Percentiles rank a stretch among this genome's conserved stretches.
Evolutionary conservation across 2,888 invertebrate species (phyloP).

Genomic region (Acleris literana): DNA sequence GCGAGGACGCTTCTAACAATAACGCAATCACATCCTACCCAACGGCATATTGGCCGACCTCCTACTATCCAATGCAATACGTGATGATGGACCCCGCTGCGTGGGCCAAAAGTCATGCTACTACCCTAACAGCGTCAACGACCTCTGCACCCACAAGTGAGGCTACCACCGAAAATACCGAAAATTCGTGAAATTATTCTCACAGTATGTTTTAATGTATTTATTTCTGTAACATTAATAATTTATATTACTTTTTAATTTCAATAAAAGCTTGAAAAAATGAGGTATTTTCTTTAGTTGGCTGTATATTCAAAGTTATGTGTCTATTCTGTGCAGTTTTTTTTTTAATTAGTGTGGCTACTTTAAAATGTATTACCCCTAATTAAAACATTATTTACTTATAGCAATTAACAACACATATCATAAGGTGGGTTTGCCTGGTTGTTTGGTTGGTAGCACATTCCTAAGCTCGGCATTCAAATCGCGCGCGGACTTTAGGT

Average conservation of each 20-base stretch:
- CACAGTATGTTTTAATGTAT: slow-evolving; percentile 18
- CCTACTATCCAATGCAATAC: slow-evolving; percentile 68
- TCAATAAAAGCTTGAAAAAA: slow-evolving; percentile 19
- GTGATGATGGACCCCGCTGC: slow-evolving; percentile 68
- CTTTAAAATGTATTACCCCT: not conserved
- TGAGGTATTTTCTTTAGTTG: not conserved
- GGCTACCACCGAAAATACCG: slow-evolving; percentile 13
- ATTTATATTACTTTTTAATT: slow-evolving; percentile 29
- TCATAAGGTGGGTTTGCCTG: too few relatives aligned
- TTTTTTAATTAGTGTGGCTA: not conserved
- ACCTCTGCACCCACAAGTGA: slow-evolving; percentile 43
- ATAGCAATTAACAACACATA: too few relatives aligned
- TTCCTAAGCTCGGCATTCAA: too few relatives aligned
- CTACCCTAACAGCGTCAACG: slow-evolving; percentile 41
- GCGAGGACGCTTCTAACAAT: slow-evolving; percentile 52
- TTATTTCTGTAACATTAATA: slow-evolving; percentile 30
- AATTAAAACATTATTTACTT: not conserved
- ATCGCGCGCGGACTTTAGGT: too few relatives aligned
- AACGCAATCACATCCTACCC: slow-evolving; percentile 48
- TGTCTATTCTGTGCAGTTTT: not conserved
- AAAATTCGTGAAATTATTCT: not conserved
- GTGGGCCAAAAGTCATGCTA: slow-evolving; percentile 58
- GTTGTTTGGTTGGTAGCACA: too few relatives aligned
- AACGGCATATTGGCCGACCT: slow-evolving; percentile 62
- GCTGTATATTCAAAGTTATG: not conserved